Conservation (phyloP, 2,888 invertebrate genomes). For the Gnatocerus cornutus region DNA sequence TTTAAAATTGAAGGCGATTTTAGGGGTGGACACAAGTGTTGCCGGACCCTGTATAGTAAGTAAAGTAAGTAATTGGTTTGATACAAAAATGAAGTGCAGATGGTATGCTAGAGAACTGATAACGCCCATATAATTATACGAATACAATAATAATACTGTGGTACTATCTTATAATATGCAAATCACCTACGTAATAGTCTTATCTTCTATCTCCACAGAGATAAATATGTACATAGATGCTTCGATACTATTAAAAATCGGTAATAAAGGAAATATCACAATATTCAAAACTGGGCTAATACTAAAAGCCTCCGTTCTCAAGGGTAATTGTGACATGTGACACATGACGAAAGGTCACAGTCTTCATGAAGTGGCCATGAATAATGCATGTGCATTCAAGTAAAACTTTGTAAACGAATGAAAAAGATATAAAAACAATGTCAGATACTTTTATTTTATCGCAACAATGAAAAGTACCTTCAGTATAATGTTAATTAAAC, state of each 20-base stretch:
- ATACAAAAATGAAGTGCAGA: too few relatives aligned
- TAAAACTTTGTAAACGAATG: slow-evolving; percentile 29
- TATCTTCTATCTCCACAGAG: slow-evolving; percentile 23
- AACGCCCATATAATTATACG: slow-evolving; percentile 12
- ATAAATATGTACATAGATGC: slow-evolving; percentile 18
- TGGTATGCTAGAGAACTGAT: neutral
- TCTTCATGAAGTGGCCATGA: slow-evolving; percentile 46
- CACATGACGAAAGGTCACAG: slow-evolving; percentile 43
- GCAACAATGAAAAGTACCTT: neutral
- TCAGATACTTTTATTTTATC: slow-evolving; percentile 5
- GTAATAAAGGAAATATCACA: neutral
- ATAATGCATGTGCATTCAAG: slow-evolving; percentile 44
- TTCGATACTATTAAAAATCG: neutral
- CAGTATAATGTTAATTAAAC: neutral
- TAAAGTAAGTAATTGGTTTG: too few relatives aligned
- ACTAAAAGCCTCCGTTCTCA: slow-evolving; percentile 32
- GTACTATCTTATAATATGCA: slow-evolving; percentile 27
- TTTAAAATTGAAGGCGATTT: too few relatives aligned
- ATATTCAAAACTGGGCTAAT: slow-evolving; percentile 38
- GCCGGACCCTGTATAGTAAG: too few relatives aligned
- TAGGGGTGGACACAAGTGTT: too few relatives aligned
- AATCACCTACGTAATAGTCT: slow-evolving; percentile 20
- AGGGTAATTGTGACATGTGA: slow-evolving; percentile 46
- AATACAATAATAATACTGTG: slow-evolving; percentile 19
- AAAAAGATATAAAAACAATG: slow-evolving; percentile 19